Base-by-base conservation (phyloP, 2,113 vertebrate species). In the Gobio gobio region DNA sequence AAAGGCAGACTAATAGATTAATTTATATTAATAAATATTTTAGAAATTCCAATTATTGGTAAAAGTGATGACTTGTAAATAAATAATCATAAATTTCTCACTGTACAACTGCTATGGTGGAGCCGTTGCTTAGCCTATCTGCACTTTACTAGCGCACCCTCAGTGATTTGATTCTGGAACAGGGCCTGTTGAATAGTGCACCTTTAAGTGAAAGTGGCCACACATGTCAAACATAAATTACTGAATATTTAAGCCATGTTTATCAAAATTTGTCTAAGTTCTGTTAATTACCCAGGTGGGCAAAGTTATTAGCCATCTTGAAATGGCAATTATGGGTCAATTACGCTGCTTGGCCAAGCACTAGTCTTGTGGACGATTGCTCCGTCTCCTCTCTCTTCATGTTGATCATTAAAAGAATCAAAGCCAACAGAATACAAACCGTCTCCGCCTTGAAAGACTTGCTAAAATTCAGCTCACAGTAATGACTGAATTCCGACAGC, bases 381-480 rank as follows among this genome's bases (percentile, higher is more conserved):
- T 64, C 59, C 2, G 29, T 81, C 43, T 45, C 59, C 6, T 7
- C 33, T 26, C 78, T 29, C 59, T 24, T 79, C 36, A 79, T 14
- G 47, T 40, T 33, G 59, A 81, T 81, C n/a, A 81, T 49, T 43
- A 49, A 4, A 66, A 26, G 59, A 80, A 63, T 80, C 78, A 47
- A 80, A 47, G 59, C 43, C 24, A 49, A 66, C 59, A 47, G 78
- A 7, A 40, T 76, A 54, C 49, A 76, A 54, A 33, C 74, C 5
- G 29, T 43, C 29, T 77, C 78, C 24, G 5, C 61, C 43, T 18
- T 45, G 18, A 61, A 45, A 79, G 22, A 14, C 78, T 33, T 51
- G 16, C 61, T 81, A 66, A 81, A 81, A 81, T 81, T 66, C 78
- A 49, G 78, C 61, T 81, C 78, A 33, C 16, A 14, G 43, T 29